A percentile compares a stretch with the other conserved stretches of the same genome.
These are phyloP conservation scores for Drosophila greeni DNA, from an alignment of 2,888 invertebrate species.

Conservation along the genomic window DNA sequence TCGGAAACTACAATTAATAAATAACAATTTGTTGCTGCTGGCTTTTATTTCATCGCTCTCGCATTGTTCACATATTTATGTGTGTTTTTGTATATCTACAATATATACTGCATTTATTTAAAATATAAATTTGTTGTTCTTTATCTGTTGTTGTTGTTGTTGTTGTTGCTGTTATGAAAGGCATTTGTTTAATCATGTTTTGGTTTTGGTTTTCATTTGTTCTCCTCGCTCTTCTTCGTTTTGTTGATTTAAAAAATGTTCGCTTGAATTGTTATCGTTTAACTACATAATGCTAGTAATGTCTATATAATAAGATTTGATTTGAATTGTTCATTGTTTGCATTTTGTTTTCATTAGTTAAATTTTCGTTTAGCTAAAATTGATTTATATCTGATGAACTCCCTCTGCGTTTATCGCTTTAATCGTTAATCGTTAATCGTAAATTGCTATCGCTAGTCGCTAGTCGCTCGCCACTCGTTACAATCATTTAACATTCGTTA, in stretches of 20 bases:
- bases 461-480: conserved; percentile 37
- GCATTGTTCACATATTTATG: conserved; percentile 21
- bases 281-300: conserved; percentile 65
- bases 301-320: conserved; percentile 66
- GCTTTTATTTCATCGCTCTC: conserved; percentile 26
- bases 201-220: conserved; percentile 23
- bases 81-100: conserved; percentile 32
- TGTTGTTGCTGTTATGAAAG: conserved; percentile 57
- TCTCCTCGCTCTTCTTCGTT: conserved; percentile 22
- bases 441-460: conserved; percentile 39
- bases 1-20: conserved; percentile 44
- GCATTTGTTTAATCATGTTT: conserved; percentile 54
- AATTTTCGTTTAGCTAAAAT: conserved; percentile 53
- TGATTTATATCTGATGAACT: conserved; percentile 44
- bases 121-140: conserved; percentile 61
- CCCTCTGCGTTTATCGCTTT: conserved; percentile 22
- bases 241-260: conserved; percentile 52
- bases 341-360: conserved; percentile 15
- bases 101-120: conserved; percentile 56
- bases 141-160: conserved; percentile 29
- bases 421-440: conserved; percentile 23
- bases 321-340: conserved; percentile 60
- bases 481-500: conserved; percentile 39
- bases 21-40: conserved; percentile 39
- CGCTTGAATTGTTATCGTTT: conserved; percentile 44